Base-by-base conservation (phyloP, 2,888 invertebrate genomes). In the Kuschelorhynchus macadamiae region DNA sequence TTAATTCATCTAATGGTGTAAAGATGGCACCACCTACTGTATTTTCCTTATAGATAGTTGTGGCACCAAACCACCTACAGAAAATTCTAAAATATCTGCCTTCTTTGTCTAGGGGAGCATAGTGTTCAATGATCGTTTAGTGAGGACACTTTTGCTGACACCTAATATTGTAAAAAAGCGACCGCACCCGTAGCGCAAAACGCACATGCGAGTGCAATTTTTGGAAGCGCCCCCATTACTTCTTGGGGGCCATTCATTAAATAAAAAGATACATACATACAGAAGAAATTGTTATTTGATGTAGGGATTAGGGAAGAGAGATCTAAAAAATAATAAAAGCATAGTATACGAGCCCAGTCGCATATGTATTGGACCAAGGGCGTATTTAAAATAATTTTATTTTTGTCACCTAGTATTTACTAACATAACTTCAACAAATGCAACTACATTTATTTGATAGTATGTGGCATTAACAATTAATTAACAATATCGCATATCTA, bases 61-160 rank as follows among this genome's bases (percentile, higher is more conserved):
- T 36, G 12, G 12, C 5, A 7, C 9, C n/a, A 25, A 14, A 18
- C 20, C n/a, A 21, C 14, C 14, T 42, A 14, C 17, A 17, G 14
- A 2, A 21, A 42, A 20, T 32, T 47, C 33, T 4, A n/a, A 14
- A 12, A 11, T 8, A n/a, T 67, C 60, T 11, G 21, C 33, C 67
- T 67, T 91, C 92, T 91, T 92, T 92, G 92, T 93, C 91, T 91
- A 85, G 91, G 92, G 92, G 93, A 92, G 92, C 92, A 89, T 87
- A 92, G 90, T 92, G 90, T 89, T 87, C 92, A 87, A 88, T 91
- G 92, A 93, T 89, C 92, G 91, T 88, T 75, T 90, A 90, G 92
- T 92, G 93, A 93, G 93, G 87, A 86, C 89, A 91, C 90, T 92
- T 87, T 86, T 93, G 93, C 93, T 92, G 89, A 88, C 91, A 90